Conservation (phyloP, 2,888 invertebrate genomes). For the Synergus itoensis region DNA sequence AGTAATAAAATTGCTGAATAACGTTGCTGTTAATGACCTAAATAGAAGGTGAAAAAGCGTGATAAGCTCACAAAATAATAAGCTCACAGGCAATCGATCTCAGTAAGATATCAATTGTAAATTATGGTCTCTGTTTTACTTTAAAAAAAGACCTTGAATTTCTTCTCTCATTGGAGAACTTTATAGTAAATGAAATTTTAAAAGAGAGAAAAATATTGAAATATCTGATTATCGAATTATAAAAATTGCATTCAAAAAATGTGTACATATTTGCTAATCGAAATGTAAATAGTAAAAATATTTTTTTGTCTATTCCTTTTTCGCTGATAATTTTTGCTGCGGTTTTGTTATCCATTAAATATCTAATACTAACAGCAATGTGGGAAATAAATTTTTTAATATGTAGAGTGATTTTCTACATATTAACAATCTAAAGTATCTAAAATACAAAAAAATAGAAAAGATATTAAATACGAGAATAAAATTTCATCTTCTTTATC, state of each 20-base stretch:
- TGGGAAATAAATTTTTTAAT: background rate
- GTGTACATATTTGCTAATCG: conserved; percentile 38
- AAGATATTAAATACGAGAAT: conserved; percentile 15
- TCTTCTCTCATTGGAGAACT: background rate
- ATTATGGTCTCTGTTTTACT: background rate
- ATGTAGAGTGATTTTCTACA: background rate
- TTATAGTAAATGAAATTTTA: background rate
- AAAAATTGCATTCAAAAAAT: background rate
- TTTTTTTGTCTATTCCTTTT: background rate
- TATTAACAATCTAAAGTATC: background rate
- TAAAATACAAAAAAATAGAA: conserved; percentile 35
- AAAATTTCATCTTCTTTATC: background rate
- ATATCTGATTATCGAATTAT: conserved; percentile 22
- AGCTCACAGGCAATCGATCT: conserved; percentile 37
- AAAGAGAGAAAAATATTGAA: background rate
- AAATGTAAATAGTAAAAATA: background rate
- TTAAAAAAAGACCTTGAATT: background rate
- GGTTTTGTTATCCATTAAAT: background rate
- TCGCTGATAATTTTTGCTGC: background rate
- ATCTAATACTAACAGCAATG: background rate
- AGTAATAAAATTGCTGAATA: conserved; percentile 37
- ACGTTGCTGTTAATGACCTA: conserved; percentile 44
- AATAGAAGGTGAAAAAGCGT: conserved; percentile 19
- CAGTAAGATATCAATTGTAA: conserved; percentile 30
- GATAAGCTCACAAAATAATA: conserved; percentile 34